Evolutionary conservation across 2,888 invertebrate genomes (phyloP).

Genomic region (Thereva nobilitata): DNA sequence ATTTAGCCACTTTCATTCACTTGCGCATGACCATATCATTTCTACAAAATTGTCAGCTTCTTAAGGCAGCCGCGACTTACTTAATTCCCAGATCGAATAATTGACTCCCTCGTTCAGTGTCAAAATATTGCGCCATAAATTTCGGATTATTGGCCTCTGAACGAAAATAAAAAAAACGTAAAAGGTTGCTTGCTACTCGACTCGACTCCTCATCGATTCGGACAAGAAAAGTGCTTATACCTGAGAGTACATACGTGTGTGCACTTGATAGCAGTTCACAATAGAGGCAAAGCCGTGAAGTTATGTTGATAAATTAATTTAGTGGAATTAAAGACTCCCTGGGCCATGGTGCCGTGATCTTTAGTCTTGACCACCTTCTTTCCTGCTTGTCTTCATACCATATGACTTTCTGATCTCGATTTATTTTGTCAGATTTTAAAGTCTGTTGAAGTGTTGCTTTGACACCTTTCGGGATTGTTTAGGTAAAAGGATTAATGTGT

Average conservation of each 20-base stretch:
- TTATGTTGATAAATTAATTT: conserved; percentile 35
- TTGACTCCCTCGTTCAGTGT: conserved; percentile 23
- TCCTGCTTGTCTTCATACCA: conserved; percentile 2
- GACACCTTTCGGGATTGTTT: conserved; percentile 27
- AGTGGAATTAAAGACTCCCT: conserved; percentile 30
- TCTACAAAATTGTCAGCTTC: background rate
- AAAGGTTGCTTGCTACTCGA: background rate
- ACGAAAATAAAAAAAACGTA: background rate
- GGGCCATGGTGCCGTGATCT: conserved; percentile 9
- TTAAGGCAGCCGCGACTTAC: background rate
- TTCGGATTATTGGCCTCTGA: conserved; percentile 36
- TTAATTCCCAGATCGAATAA: background rate
- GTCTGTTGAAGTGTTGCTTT: conserved; percentile 34
- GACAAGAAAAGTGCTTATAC: background rate
- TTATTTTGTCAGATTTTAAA: conserved; percentile 31
- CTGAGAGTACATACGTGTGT: conserved; percentile 8
- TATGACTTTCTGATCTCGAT: conserved; percentile 7
- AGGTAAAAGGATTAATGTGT: background rate
- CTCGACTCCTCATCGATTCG: too few species aligned
- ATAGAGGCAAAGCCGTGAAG: conserved; percentile 17
- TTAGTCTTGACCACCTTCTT: conserved; percentile 22
- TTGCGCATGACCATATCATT: background rate
- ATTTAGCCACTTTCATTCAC: background rate
- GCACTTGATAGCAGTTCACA: conserved; percentile 22
- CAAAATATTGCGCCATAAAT: conserved; percentile 41